A percentile compares a stretch with the other conserved stretches of the same genome.
phyloP scores from a whole-genome alignment of 2,797 vertebrate genomes.

The Falco peregrinus region DNA sequence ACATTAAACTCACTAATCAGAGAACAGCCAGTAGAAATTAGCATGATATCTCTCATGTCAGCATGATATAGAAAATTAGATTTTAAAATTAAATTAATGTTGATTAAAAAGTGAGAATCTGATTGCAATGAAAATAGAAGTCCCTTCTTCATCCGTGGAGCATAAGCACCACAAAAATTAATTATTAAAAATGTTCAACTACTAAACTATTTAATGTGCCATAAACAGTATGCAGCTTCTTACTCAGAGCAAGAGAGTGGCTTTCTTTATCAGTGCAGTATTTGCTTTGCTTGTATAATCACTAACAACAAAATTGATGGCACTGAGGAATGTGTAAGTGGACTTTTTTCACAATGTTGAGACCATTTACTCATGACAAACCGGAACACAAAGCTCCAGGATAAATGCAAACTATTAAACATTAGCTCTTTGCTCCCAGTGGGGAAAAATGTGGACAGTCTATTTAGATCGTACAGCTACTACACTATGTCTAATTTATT shows the following conservation, averaged over 20 bases:
- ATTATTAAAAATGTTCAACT: not conserved
- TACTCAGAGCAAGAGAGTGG: not conserved
- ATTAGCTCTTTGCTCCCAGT: not conserved
- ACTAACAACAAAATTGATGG: not conserved
- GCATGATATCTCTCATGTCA: not conserved
- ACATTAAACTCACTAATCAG: conserved; percentile 25
- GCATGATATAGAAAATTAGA: not conserved
- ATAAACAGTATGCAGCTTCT: not conserved
- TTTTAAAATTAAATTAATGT: conserved; percentile 13
- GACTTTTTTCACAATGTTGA: not conserved
- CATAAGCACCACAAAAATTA: not conserved
- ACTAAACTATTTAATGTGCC: not conserved
- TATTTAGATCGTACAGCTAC: conserved; percentile 20
- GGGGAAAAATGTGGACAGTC: not conserved
- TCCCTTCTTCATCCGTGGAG: not conserved
- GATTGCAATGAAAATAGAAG: conserved; percentile 21
- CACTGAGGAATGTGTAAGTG: not conserved
- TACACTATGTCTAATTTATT: conserved; percentile 54
- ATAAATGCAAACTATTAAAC: not conserved
- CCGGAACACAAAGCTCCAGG: not conserved
- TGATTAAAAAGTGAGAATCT: conserved; percentile 24
- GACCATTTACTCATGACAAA: not conserved
- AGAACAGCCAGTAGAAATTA: conserved; percentile 30
- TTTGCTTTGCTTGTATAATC: not conserved
- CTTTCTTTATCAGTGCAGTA: not conserved